Percentiles rank a stretch among this genome's conserved stretches.
Evolutionary conservation across 1,140 invertebrate genomes (phyloP).

Genomic region (Drosophila serrata): DNA sequence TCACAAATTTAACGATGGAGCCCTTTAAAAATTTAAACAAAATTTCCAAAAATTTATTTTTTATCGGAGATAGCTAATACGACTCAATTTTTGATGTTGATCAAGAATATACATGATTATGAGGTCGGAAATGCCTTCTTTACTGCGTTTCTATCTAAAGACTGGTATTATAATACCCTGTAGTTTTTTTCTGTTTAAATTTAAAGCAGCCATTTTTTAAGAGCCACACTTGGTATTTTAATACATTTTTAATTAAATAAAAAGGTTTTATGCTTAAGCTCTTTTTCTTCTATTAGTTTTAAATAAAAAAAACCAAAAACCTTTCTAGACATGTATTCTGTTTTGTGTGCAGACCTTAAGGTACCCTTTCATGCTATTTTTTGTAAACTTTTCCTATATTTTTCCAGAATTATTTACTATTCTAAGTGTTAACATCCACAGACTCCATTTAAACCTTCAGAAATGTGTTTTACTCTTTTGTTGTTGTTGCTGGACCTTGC

Average conservation of each 20-base stretch:
- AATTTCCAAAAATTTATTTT: no score
- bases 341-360: no score
- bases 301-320: background rate
- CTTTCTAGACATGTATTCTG: background rate
- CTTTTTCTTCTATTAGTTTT: background rate
- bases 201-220: no score
- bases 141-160: no score
- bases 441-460: background rate
- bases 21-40: no score
- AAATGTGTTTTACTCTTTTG: conserved; percentile 1
- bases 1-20: no score
- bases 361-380: background rate
- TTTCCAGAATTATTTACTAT: background rate
- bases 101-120: no score
- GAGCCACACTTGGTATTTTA: background rate
- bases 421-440: background rate
- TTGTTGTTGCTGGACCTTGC: conserved; percentile 10
- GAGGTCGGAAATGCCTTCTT: no score
- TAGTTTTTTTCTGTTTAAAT: no score
- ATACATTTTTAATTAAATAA: background rate
- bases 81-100: no score
- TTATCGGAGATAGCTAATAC: no score
- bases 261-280: background rate
- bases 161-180: no score
- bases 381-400: background rate